Evolutionary conservation across 2,888 invertebrate species (phyloP).

Genomic region (Drosophila peninsularis): DNA sequence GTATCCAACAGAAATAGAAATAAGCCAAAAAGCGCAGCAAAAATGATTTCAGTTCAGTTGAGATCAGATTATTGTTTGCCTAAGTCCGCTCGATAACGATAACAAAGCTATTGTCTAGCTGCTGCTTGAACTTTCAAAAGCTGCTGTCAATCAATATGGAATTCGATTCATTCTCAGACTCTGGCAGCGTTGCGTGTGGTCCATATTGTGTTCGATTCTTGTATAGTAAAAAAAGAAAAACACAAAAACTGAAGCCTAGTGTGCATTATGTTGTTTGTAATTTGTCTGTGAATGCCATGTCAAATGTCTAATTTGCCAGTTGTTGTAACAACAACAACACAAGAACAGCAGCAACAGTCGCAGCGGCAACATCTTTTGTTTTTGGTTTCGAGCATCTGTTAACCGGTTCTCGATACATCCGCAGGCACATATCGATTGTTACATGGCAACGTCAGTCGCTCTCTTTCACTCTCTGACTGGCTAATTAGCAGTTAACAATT

Average conservation of each 20-base stretch:
- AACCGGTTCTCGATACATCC: constrained; percentile 65
- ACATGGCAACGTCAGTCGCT: constrained; percentile 35
- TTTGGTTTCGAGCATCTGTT: constrained; percentile 30
- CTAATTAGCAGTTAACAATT: constrained; percentile 79
- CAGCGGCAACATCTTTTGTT: constrained; percentile 43
- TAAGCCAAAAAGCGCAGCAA: neutral
- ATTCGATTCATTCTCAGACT: neutral
- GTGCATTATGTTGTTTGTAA: constrained; percentile 38
- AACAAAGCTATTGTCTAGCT: neutral
- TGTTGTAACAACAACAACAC: constrained; percentile 19
- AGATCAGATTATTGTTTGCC: neutral
- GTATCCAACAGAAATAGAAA: neutral
- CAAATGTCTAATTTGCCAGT: constrained; percentile 42
- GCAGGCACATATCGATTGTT: constrained; percentile 62
- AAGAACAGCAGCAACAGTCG: constrained; percentile 8
- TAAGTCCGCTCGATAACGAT: neutral
- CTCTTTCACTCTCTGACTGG: constrained; percentile 56
- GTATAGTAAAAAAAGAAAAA: neutral
- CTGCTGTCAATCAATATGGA: neutral
- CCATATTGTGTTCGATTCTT: constrained; percentile 19
- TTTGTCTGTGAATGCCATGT: constrained; percentile 37
- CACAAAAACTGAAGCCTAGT: neutral
- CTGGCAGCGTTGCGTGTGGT: constrained; percentile 5
- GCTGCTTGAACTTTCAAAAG: neutral
- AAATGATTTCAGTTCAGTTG: neutral